These are phyloP conservation scores for Synergus japonicus DNA, from an alignment of 2,888 invertebrate species.

Conservation along the genomic window DNA sequence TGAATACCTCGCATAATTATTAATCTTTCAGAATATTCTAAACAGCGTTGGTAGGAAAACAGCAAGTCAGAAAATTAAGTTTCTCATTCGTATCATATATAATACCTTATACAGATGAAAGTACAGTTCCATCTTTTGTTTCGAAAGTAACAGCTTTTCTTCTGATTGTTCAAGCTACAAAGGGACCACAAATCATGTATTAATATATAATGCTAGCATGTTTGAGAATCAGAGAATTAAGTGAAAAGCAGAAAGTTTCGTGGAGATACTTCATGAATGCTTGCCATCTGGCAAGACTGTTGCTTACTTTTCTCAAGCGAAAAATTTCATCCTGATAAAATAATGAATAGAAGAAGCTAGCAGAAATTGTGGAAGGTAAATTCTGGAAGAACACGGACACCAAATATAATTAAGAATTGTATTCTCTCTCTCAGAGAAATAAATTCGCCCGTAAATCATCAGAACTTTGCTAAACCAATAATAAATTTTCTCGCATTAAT, in stretches of 20 bases:
- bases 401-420: neutral
- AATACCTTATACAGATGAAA: neutral
- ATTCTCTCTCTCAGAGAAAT: neutral
- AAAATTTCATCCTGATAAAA: neutral
- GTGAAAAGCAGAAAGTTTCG: neutral
- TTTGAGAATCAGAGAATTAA: neutral
- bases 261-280: neutral
- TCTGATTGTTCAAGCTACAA: neutral
- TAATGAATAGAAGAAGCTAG: neutral
- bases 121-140: too few species aligned
- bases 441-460: neutral
- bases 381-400: neutral
- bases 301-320: neutral
- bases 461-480: neutral
- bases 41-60: neutral
- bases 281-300: too few species aligned
- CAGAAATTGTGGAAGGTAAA: neutral
- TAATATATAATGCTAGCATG: neutral
- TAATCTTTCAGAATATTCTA: neutral
- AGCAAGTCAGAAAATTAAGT: neutral
- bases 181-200: neutral
- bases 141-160: neutral
- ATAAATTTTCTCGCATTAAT: neutral
- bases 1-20: neutral
- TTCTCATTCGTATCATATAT: neutral